These are phyloP conservation scores for Ascaphus truei DNA, from an alignment of 2,113 vertebrate genomes.

Conservation along the genomic window DNA sequence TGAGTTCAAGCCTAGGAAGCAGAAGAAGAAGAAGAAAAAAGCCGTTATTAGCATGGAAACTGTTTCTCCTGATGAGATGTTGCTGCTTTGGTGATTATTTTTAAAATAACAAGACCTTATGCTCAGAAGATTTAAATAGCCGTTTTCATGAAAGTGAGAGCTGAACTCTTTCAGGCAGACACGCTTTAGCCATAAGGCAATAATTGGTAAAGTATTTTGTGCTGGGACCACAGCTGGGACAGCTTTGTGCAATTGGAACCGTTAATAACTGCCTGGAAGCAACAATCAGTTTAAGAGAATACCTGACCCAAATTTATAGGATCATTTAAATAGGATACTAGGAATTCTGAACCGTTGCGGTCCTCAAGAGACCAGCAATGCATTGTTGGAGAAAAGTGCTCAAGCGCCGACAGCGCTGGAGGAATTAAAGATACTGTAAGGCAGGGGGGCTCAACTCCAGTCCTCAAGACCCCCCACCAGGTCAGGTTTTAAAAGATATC, in stretches of 20 bases:
- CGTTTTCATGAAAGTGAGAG: conserved; percentile 32
- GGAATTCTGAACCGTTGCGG: neutral
- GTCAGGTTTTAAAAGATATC: no score
- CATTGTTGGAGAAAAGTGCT: neutral
- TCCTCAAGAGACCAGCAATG: neutral
- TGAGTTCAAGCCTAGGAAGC: conserved; percentile 14
- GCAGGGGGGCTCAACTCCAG: no score
- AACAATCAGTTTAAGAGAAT: neutral
- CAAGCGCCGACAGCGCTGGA: neutral
- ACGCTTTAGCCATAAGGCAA: conserved; percentile 37
- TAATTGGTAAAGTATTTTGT: conserved; percentile 13
- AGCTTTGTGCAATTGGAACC: conserved; percentile 35
- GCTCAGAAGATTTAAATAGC: conserved; percentile 4
- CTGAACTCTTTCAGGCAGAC: conserved; percentile 34
- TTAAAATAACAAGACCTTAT: conserved; percentile 37
- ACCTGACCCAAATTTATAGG: conserved; percentile 1
- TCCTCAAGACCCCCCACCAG: no score
- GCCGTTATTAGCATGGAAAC: neutral
- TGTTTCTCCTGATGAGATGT: conserved; percentile 1
- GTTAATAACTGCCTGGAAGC: conserved; percentile 34
- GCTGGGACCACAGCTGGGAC: conserved; percentile 31
- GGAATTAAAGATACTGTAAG: neutral
- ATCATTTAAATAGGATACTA: neutral
- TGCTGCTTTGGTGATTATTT: conserved; percentile 7
- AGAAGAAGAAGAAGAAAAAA: conserved; percentile 1